These are phyloP conservation scores for Marronus borbonicus DNA, from an alignment of 2,888 invertebrate genomes.

Conservation along the genomic window DNA sequence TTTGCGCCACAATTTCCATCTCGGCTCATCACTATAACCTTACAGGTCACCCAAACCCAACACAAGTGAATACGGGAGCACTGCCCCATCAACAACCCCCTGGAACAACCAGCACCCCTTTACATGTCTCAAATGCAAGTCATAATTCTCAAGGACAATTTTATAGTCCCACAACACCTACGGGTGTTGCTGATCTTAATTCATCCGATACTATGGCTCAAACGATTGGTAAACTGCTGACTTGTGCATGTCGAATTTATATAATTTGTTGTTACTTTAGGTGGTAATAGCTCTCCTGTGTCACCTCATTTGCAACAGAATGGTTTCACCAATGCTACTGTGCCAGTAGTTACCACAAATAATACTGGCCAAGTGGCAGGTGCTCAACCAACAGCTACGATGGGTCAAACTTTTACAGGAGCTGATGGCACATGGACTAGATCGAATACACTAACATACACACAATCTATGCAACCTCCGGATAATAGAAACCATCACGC, in stretches of 20 bases:
- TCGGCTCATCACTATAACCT: constrained; percentile 57
- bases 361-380: constrained; percentile 59
- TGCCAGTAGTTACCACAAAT: constrained; percentile 55
- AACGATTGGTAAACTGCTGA: constrained; percentile 59
- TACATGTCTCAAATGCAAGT: constrained; percentile 60
- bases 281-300: constrained; percentile 70
- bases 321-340: constrained; percentile 66
- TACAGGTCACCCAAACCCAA: constrained; percentile 61
- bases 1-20: constrained; percentile 46
- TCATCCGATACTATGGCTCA: constrained; percentile 62
- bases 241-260: constrained; percentile 33
- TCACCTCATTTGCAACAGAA: constrained; percentile 73
- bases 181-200: constrained; percentile 62
- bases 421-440: constrained; percentile 88
- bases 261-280: constrained; percentile 52
- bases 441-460: constrained; percentile 92
- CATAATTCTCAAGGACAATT: constrained; percentile 63
- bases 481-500: constrained; percentile 77
- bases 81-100: constrained; percentile 60
- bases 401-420: constrained; percentile 65
- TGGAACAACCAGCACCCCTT: constrained; percentile 58
- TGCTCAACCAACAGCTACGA: constrained; percentile 61
- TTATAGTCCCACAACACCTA: constrained; percentile 61
- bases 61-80: constrained; percentile 62
- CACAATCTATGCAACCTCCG: constrained; percentile 89